Evolutionary conservation across 2,888 invertebrate genomes (phyloP), one percentile per base, ranked within the genome.

Genomic region (Acronicta alni): DNA sequence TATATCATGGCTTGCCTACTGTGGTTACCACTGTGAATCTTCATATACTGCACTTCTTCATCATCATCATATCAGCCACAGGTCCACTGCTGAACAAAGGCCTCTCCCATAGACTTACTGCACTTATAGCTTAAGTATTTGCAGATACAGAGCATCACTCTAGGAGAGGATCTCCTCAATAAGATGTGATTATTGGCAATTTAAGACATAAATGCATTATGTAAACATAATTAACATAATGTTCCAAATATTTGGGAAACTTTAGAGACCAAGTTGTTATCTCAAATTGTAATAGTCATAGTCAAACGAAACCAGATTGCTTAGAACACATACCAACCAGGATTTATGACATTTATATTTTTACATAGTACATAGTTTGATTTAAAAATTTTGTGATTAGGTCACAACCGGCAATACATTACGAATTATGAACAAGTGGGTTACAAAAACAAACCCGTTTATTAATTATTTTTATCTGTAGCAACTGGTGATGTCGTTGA

Each of bases 361-460:
- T 30, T 54, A 41, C 30, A 41, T 53, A 44, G 6, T 32, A 7
- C 30, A n/a, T n/a, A n/a, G n/a, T n/a, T n/a, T 30, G 16, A 30
- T 15, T 30, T 3, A 16, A 12, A n/a, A 17, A 60, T 49, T 16
- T 26, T 41, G 20, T 62, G 56, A 39, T 64, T 68, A 67, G 54
- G 56, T 65, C 58, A 62, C 47, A 77, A 79, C 75, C 75, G 67
- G 70, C 67, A 61, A 63, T 56, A 49, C 61, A 67, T 73, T 71
- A 65, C 57, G 47, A 66, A 58, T 55, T 62, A 61, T 59, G 64
- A 70, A 57, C 72, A 82, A 80, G 71, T 83, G 78, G 77, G 79
- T 76, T 82, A 76, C 72, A 76, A 77, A 67, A 75, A 77, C 68
- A 73, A 74, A 73, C 65, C 57, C 41, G 58, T 66, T 59, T 57